phyloP scores from a whole-genome alignment of 2,113 vertebrate species.

The Onychorhynchus coronatus region DNA sequence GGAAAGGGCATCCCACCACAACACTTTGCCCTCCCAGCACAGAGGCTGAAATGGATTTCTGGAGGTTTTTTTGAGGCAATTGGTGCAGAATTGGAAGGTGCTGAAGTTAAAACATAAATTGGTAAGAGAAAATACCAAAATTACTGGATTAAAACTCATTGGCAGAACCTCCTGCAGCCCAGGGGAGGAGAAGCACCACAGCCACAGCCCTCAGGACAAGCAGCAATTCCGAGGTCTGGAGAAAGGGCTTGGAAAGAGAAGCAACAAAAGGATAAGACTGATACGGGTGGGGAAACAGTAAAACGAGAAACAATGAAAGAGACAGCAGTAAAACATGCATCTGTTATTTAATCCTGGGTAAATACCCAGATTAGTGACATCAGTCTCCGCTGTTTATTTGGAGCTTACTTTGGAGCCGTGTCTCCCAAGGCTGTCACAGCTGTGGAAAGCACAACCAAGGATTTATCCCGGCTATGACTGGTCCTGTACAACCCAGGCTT shows the following conservation, averaged over 20 bases:
- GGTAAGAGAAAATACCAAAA: background rate
- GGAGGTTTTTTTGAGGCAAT: background rate
- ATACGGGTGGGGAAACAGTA: background rate
- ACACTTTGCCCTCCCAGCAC: accelerated
- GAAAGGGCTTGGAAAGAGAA: background rate
- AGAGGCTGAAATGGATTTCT: background rate
- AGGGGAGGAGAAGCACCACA: background rate
- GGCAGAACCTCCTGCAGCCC: background rate
- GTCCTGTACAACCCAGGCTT: background rate
- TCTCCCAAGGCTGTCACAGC: background rate
- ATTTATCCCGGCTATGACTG: background rate
- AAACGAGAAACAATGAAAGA: background rate
- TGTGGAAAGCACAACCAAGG: background rate
- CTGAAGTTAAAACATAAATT: background rate
- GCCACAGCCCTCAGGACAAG: background rate
- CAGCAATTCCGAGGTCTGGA: background rate
- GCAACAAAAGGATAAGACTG: background rate
- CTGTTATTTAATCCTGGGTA: background rate
- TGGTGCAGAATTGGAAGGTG: background rate
- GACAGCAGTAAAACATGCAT: background rate
- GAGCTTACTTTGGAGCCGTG: background rate
- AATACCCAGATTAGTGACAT: constrained; percentile 13
- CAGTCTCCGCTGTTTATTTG: background rate
- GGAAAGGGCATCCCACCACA: background rate
- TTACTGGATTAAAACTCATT: background rate